phyloP scores from a whole-genome alignment of 2,888 invertebrate species.

The Slavum lentiscoides region DNA sequence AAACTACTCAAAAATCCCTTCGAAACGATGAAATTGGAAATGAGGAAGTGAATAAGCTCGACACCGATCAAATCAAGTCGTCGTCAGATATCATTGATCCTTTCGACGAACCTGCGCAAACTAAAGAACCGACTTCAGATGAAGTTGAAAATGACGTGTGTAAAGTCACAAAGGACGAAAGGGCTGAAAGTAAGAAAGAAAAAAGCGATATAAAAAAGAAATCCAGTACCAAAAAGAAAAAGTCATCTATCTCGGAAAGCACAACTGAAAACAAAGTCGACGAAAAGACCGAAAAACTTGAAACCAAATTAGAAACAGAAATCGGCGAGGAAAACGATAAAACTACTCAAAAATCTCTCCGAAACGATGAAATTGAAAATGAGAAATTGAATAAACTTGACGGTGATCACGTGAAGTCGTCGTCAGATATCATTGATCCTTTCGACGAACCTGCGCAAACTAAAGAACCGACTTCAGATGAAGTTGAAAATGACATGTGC shows the following conservation, averaged over 20 bases:
- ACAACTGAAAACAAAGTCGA: conserved; percentile 53
- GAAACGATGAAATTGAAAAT: too few relatives aligned
- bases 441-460: background rate
- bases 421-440: background rate
- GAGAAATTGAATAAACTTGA: too few relatives aligned
- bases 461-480: background rate
- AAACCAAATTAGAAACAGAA: background rate
- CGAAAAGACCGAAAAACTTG: too few relatives aligned
- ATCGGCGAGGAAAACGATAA: background rate
- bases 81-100: background rate
- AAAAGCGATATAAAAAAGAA: conserved; percentile 24
- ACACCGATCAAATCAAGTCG: conserved; percentile 47
- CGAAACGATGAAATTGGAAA: conserved; percentile 57
- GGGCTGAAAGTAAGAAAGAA: background rate
- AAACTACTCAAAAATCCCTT: background rate
- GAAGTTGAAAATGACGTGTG: background rate
- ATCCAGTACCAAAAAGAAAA: conserved; percentile 15
- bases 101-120: background rate
- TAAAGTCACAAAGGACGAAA: background rate
- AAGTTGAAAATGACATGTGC: background rate
- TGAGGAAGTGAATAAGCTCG: conserved; percentile 55
- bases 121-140: background rate
- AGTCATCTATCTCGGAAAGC: conserved; percentile 53
- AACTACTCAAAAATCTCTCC: too few relatives aligned
- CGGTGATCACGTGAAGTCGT: background rate